Evolutionary conservation across 2,113 vertebrate species (phyloP).

Genomic region (Campylorhamphus procurvoides): DNA sequence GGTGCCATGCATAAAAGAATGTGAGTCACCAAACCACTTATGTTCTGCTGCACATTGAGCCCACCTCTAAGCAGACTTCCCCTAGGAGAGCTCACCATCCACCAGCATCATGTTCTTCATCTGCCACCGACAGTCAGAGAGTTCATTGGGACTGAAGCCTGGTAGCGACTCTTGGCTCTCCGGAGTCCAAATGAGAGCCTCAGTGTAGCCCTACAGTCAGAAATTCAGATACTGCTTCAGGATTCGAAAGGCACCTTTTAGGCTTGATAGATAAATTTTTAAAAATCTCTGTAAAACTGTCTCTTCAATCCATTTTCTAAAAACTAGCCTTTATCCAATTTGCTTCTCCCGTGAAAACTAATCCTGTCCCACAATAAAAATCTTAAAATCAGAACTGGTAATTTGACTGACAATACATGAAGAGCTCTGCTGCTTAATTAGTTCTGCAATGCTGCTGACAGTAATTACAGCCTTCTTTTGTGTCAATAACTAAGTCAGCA

Average conservation of each 20-base stretch:
- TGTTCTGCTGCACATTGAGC: background rate
- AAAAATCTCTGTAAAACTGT: background rate
- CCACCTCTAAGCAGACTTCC: background rate
- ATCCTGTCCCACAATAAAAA: background rate
- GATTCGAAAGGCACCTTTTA: background rate
- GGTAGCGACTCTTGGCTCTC: background rate
- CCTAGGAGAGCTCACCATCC: background rate
- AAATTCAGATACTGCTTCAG: background rate
- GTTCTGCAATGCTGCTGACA: conserved; percentile 36
- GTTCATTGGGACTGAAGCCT: background rate
- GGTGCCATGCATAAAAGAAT: background rate
- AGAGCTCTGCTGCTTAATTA: conserved; percentile 21
- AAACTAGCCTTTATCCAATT: background rate
- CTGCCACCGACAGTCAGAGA: background rate
- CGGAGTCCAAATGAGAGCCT: background rate
- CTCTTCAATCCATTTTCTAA: background rate
- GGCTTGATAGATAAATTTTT: background rate
- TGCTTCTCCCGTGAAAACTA: background rate
- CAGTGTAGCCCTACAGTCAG: background rate
- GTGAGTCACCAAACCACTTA: background rate
- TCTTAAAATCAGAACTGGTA: conserved; percentile 8
- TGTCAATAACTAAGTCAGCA: conserved; percentile 38
- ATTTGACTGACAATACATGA: conserved; percentile 32
- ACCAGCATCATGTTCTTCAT: background rate
- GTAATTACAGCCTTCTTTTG: conserved; percentile 36